Evolutionary conservation across 2,113 vertebrate species (phyloP).

Genomic region (Hyperopisus bebe): DNA sequence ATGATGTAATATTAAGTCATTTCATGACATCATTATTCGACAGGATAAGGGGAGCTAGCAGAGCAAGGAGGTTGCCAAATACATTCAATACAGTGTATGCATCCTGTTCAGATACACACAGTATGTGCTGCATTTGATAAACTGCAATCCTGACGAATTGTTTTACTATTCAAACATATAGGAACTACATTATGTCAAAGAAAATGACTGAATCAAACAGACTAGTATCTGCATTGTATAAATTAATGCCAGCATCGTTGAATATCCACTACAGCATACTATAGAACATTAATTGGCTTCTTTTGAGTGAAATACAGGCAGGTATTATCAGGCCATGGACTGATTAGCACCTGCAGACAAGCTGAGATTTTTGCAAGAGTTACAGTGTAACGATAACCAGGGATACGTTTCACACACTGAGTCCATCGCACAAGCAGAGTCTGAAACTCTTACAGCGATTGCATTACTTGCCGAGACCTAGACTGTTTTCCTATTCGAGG

Average conservation of each 20-base stretch:
- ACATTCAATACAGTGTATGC: neutral
- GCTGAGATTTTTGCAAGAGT: neutral
- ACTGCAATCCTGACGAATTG: neutral
- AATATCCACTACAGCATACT: neutral
- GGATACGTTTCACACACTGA: neutral
- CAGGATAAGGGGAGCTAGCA: neutral
- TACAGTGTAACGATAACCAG: neutral
- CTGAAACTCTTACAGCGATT: neutral
- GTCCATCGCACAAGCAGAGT: neutral
- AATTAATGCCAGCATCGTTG: neutral
- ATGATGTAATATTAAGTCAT: neutral
- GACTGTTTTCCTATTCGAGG: neutral
- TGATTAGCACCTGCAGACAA: neutral
- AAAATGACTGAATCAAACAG: neutral
- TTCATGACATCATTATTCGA: slow-evolving; percentile 6
- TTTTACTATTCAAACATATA: neutral
- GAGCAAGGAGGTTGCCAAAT: neutral
- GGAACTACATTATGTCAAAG: neutral
- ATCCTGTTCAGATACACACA: neutral
- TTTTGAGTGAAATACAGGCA: neutral
- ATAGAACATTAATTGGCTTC: neutral
- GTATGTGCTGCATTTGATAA: neutral
- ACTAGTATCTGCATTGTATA: neutral
- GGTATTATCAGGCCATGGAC: neutral
- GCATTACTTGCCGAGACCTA: neutral